Conservation (phyloP, 2,113 vertebrate genomes). For the Myanophis thanlyinensis region DNA sequence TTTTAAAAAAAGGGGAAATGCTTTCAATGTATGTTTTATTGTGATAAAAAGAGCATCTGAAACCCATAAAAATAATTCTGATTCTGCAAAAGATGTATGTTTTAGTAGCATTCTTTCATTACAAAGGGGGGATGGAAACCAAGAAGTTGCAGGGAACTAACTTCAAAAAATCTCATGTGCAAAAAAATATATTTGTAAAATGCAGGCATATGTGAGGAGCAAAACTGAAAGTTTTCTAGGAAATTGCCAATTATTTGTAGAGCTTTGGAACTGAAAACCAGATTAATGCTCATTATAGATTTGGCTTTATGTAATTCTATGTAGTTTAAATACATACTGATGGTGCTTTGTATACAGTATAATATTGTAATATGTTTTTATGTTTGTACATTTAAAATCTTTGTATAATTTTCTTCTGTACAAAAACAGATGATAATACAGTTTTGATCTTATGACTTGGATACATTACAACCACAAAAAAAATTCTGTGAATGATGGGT, state of each 20-base stretch:
- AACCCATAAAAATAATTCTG: neutral
- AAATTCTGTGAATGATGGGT: neutral
- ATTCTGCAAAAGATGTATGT: neutral
- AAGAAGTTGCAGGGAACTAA: neutral
- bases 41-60: neutral
- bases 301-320: neutral
- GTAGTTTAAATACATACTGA: neutral
- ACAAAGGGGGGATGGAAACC: neutral
- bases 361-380: neutral
- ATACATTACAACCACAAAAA: neutral
- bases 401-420: neutral
- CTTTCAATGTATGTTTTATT: neutral
- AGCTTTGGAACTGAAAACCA: neutral
- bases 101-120: neutral
- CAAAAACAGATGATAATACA: neutral
- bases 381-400: neutral
- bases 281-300: neutral
- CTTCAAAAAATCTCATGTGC: neutral
- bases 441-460: neutral
- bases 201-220: neutral
- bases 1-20: neutral
- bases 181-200: neutral
- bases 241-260: neutral
- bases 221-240: neutral
- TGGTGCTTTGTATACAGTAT: neutral